Conservation (phyloP, 2,797 vertebrate genomes). For the Nasua narica region DNA sequence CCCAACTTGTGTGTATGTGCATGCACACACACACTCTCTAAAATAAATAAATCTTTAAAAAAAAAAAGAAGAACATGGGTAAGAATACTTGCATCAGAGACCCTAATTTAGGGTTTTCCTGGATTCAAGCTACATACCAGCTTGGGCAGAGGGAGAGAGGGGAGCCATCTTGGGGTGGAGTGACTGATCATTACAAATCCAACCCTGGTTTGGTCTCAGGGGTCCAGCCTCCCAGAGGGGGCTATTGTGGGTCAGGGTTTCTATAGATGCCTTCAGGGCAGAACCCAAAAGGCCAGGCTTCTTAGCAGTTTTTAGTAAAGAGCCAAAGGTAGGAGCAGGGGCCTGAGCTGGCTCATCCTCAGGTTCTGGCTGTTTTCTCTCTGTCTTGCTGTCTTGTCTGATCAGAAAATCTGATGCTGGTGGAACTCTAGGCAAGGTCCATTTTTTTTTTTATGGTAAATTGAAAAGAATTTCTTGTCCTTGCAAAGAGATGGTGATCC, state of each 20-base stretch:
- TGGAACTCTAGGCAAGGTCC: neutral
- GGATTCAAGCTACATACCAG: neutral
- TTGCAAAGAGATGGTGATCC: neutral
- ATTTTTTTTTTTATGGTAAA: neutral
- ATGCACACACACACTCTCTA: neutral
- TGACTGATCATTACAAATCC: neutral
- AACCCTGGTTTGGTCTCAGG: neutral
- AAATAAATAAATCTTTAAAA: neutral
- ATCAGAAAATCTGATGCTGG: neutral
- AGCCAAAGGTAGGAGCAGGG: no score
- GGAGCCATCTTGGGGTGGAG: neutral
- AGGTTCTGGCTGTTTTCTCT: neutral
- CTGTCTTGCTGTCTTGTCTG: neutral
- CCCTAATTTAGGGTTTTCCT: neutral
- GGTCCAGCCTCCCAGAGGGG: neutral
- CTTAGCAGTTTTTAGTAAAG: neutral
- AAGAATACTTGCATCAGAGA: neutral
- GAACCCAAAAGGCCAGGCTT: neutral
- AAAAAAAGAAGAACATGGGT: neutral
- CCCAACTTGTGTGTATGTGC: neutral
- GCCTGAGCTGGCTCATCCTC: neutral
- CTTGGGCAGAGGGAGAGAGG: no score
- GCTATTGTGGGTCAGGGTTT: neutral
- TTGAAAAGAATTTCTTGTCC: neutral
- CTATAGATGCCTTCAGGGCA: neutral